Percentiles rank a stretch among this genome's conserved stretches.
Conservation (phyloP, 2,888 invertebrate genomes). For the Emmelina monodactyla region DNA sequence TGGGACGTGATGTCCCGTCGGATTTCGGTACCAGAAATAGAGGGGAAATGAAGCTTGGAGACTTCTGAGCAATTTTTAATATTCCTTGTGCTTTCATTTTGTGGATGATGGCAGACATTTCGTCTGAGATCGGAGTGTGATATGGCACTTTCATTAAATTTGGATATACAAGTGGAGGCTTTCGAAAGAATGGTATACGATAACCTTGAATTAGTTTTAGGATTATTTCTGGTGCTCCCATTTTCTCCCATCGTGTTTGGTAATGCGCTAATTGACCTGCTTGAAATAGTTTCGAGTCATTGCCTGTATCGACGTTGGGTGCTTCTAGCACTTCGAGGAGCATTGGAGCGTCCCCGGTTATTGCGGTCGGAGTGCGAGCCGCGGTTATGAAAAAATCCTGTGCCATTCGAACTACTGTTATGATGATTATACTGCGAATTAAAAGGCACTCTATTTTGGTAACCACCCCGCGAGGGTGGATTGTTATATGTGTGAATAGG, state of each 20-base stretch:
- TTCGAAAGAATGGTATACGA: constrained; percentile 5
- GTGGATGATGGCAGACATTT: not conserved
- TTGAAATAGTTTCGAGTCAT: constrained; percentile 1
- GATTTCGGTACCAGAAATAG: constrained; percentile 6
- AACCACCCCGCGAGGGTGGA: constrained; percentile 1
- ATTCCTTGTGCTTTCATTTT: constrained; percentile 3
- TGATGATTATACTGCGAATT: not conserved
- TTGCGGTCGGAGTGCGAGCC: not conserved
- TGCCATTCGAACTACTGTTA: not conserved
- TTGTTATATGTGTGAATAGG: not conserved
- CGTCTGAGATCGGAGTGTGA: not conserved
- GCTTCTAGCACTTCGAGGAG: not conserved
- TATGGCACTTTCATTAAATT: constrained; percentile 1
- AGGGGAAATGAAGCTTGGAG: constrained; percentile 14
- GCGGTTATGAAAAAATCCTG: not conserved
- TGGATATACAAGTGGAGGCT: constrained; percentile 2
- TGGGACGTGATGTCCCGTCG: constrained; percentile 3
- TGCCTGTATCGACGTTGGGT: not conserved
- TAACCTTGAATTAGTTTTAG: constrained; percentile 4
- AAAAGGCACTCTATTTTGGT: not conserved
- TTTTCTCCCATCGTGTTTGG: not conserved
- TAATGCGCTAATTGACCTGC: not conserved
- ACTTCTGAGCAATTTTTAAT: constrained; percentile 4
- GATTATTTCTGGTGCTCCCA: constrained; percentile 4
- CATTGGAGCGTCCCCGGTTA: not conserved